phyloP scores from a whole-genome alignment of 2,113 vertebrate species.

The Channa argus region DNA sequence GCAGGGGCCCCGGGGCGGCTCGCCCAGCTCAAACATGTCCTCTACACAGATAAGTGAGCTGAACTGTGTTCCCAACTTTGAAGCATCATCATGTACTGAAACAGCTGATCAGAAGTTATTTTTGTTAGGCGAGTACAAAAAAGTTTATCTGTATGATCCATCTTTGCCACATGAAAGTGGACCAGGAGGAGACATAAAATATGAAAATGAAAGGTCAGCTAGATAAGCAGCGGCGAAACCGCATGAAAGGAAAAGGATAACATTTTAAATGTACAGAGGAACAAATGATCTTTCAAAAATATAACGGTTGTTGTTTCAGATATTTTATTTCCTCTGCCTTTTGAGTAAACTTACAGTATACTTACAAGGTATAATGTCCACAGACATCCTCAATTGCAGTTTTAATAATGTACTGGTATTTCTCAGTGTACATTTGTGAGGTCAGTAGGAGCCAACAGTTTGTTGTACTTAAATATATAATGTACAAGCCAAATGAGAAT shows the following conservation, averaged over 20 bases:
- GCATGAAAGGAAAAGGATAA: slow-evolving; percentile 22
- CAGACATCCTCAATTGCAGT: neutral
- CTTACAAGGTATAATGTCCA: neutral
- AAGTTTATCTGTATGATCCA: slow-evolving; percentile 14
- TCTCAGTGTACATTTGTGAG: no score
- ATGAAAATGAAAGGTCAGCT: slow-evolving; percentile 42
- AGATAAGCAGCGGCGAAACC: slow-evolving; percentile 7
- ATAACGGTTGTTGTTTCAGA: neutral
- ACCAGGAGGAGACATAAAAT: slow-evolving; percentile 24
- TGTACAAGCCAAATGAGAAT: no score
- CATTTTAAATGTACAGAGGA: slow-evolving; percentile 10
- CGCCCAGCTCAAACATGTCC: slow-evolving; percentile 40
- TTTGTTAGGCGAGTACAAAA: slow-evolving; percentile 5
- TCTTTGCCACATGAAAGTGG: slow-evolving; percentile 13
- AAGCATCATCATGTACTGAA: slow-evolving; percentile 2
- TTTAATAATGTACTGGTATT: no score
- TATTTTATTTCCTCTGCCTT: neutral
- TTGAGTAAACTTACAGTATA: neutral
- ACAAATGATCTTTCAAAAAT: slow-evolving; percentile 29
- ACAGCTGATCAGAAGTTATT: slow-evolving; percentile 2
- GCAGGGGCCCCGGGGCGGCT: slow-evolving; percentile 1
- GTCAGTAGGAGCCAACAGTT: neutral
- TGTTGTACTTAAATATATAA: neutral
- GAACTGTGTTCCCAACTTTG: slow-evolving; percentile 42
- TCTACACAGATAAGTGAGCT: slow-evolving; percentile 43